phyloP scores from a whole-genome alignment of 2,113 vertebrate genomes.

The Tragelaphus scriptus region DNA sequence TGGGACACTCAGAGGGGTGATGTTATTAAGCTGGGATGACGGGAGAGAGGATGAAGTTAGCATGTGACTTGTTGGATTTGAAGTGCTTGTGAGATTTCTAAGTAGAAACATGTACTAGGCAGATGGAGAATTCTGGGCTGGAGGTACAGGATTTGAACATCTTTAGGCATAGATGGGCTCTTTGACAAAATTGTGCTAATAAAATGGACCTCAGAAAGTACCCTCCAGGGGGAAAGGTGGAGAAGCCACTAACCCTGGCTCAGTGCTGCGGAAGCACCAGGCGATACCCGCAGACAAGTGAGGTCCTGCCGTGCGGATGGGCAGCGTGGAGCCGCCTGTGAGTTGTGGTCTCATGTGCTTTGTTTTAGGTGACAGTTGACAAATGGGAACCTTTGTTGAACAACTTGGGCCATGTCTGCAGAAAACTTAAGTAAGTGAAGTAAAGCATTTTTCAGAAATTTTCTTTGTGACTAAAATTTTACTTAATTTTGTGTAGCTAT shows the following conservation, averaged over 20 bases:
- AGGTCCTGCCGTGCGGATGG: background rate
- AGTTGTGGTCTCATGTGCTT: background rate
- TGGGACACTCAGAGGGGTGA: background rate
- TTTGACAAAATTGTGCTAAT: background rate
- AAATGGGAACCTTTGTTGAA: slow-evolving; percentile 99
- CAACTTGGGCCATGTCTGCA: slow-evolving; percentile 97
- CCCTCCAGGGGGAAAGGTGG: background rate
- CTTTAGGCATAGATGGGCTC: background rate
- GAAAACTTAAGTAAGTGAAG: slow-evolving; percentile 95
- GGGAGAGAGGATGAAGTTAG: background rate
- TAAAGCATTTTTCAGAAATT: background rate
- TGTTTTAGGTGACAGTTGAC: slow-evolving; percentile 95
- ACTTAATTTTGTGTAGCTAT: background rate
- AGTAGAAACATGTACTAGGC: background rate
- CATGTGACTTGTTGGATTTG: background rate
- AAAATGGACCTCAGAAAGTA: background rate
- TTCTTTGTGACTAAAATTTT: background rate
- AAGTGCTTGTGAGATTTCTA: background rate
- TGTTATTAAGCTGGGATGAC: background rate
- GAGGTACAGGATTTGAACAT: background rate
- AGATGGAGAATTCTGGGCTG: background rate
- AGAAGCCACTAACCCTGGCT: background rate
- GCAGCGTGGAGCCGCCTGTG: fast-evolving
- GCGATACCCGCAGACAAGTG: background rate
- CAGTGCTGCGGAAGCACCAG: background rate